phyloP scores from a whole-genome alignment of 1,140 invertebrate species.

The Drosophila azteca region DNA sequence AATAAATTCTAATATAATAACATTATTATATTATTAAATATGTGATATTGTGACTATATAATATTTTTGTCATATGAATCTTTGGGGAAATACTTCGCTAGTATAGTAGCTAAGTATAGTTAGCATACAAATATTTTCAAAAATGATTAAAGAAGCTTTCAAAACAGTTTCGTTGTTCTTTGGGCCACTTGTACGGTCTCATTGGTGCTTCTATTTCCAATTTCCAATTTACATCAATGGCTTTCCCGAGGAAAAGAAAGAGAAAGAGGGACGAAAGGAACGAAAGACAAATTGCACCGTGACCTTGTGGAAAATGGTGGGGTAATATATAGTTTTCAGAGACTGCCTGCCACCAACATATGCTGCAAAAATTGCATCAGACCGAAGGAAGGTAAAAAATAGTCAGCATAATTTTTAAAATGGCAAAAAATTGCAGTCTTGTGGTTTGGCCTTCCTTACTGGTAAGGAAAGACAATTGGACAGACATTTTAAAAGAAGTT shows the following conservation, averaged over 20 bases:
- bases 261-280: conserved; percentile 12
- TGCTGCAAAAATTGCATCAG: conserved; percentile 30
- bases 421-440: conserved; percentile 14
- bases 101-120: no score
- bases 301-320: conserved; percentile 44
- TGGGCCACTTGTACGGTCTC: conserved; percentile 24
- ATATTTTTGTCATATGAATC: no score
- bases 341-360: conserved; percentile 50
- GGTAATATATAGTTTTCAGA: conserved; percentile 54
- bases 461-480: neutral
- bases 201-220: conserved; percentile 27
- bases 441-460: neutral
- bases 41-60: no score
- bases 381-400: conserved; percentile 2
- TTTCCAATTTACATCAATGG: conserved; percentile 5
- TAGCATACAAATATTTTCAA: neutral
- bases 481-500: no score
- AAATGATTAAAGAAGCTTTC: neutral
- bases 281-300: conserved; percentile 24
- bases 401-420: conserved; percentile 30
- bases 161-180: neutral
- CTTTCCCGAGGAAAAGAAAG: neutral
- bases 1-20: no score
- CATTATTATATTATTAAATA: no score
- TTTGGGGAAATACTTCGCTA: no score